Evolutionary conservation across 1,140 invertebrate species (phyloP).

Genomic region (Pollicipes pollicipes): DNA sequence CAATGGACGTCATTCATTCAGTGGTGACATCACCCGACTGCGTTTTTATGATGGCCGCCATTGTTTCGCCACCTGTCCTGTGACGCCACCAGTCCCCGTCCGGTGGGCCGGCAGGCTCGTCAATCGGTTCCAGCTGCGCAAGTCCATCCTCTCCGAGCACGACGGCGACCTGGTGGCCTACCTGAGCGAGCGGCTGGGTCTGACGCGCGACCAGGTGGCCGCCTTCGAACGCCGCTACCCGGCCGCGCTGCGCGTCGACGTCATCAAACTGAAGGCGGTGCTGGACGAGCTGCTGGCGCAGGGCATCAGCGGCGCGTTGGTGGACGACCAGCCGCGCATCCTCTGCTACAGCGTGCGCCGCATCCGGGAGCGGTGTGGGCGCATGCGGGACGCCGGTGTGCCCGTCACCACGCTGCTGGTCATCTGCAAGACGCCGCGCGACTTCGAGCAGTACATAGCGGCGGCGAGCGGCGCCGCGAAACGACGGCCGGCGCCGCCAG

Average conservation of each 20-base stretch:
- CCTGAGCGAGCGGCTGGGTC: neutral
- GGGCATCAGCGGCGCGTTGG: slow-evolving; percentile 5
- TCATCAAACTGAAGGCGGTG: neutral
- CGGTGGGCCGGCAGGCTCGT: neutral
- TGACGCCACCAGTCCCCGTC: too few relatives aligned
- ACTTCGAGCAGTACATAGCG: slow-evolving; percentile 18
- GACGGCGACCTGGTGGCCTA: neutral
- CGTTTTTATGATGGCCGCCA: neutral
- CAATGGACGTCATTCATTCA: neutral
- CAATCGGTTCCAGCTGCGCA: neutral
- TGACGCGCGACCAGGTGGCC: neutral
- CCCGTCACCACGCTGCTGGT: neutral
- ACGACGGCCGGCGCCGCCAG: too few relatives aligned
- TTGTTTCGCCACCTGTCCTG: neutral
- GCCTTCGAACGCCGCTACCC: neutral
- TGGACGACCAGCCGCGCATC: slow-evolving; percentile 4
- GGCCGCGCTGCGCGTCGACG: neutral
- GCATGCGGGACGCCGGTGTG: neutral
- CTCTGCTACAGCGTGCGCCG: slow-evolving; percentile 5
- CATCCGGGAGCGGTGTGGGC: neutral
- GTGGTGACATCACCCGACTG: neutral
- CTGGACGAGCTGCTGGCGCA: slow-evolving; percentile 2
- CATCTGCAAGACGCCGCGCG: slow-evolving; percentile 3
- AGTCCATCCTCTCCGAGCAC: neutral
- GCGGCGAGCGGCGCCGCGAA: neutral